Conservation (phyloP, 2,113 vertebrate species). For the Camarhynchus parvulus region DNA sequence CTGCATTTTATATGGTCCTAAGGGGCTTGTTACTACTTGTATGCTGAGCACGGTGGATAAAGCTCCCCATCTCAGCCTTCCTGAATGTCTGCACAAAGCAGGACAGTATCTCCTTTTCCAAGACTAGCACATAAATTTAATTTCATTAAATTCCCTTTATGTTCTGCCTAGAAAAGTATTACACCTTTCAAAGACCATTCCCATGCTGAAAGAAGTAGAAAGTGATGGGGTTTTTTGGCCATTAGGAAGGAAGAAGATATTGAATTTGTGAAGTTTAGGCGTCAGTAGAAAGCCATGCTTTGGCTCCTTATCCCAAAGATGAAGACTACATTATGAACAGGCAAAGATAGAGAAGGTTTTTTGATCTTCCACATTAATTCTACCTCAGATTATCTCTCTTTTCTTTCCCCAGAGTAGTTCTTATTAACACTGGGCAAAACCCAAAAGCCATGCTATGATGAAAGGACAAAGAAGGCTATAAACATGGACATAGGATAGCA, state of each 20-base stretch:
- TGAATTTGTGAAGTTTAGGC: neutral
- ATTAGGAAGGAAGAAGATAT: neutral
- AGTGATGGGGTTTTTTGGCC: accelerated
- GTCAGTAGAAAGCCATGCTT: neutral
- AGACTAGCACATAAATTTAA: neutral
- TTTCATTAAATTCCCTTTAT: neutral
- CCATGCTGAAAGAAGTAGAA: neutral
- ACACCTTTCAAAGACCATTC: neutral
- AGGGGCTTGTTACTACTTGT: neutral
- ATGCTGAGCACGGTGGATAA: neutral
- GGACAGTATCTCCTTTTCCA: neutral
- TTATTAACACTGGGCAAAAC: neutral
- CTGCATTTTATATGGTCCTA: neutral
- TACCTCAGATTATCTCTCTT: neutral
- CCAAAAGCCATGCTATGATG: neutral
- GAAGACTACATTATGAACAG: neutral
- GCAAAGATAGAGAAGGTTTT: neutral
- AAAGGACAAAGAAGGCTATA: neutral
- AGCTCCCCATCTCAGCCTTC: neutral
- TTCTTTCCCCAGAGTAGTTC: neutral
- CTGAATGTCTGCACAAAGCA: neutral
- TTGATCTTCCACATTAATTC: neutral
- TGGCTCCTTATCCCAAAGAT: neutral
- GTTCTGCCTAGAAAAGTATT: neutral
- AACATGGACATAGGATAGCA: neutral